Evolutionary conservation across 23 tunicate genomes (phyloP).

Genomic region (Styela clava): DNA sequence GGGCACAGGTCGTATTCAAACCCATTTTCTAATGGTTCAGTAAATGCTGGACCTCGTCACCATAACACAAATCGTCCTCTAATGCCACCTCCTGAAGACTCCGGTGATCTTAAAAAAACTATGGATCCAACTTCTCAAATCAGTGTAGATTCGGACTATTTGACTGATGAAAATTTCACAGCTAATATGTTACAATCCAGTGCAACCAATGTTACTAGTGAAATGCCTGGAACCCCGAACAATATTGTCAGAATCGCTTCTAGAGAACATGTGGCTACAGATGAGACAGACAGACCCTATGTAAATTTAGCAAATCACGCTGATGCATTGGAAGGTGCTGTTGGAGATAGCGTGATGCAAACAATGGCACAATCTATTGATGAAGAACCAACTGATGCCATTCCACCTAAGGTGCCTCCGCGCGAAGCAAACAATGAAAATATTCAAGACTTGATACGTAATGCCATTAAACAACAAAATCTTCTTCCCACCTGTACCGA

Average conservation of each 20-base stretch:
- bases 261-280: not conserved
- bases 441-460: not conserved
- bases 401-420: not conserved
- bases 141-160: slow-evolving; percentile 79
- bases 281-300: not conserved
- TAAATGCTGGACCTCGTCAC: slow-evolving; percentile 14
- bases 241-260: not conserved
- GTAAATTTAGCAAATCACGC: not conserved
- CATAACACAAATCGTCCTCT: slow-evolving; percentile 14
- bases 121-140: slow-evolving; percentile 50
- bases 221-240: not conserved
- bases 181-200: not conserved
- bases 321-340: not conserved
- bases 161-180: slow-evolving; percentile 44
- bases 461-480: slow-evolving; percentile 2
- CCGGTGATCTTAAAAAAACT: slow-evolving; percentile 34
- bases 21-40: too few species aligned
- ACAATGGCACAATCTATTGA: not conserved
- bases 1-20: not conserved
- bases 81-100: slow-evolving; percentile 36
- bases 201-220: not conserved
- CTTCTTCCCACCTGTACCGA: slow-evolving; percentile 8
- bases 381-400: not conserved
- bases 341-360: not conserved
- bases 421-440: not conserved